These are phyloP conservation scores for Aptenodytes forsteri DNA, from an alignment of 2,113 vertebrate genomes.

Conservation along the genomic window DNA sequence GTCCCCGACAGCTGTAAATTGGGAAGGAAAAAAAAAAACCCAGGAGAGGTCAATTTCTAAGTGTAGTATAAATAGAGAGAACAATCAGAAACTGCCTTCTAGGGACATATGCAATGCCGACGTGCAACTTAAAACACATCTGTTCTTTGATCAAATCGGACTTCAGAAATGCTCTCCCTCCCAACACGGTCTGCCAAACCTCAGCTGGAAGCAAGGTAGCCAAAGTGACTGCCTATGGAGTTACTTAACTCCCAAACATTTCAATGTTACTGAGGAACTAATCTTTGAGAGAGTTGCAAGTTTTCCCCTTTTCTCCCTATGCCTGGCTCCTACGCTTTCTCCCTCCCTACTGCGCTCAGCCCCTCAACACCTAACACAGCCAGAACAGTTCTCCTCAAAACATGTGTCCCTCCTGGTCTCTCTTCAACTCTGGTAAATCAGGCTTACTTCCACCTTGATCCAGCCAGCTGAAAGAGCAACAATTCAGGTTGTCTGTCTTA, in stretches of 20 bases:
- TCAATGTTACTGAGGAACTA: background rate
- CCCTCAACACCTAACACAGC: background rate
- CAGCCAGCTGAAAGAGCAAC: background rate
- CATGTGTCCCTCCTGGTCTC: rapidly evolving
- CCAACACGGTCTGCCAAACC: background rate
- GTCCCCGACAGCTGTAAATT: constrained; percentile 52
- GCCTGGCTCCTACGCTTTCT: background rate
- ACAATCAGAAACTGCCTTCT: background rate
- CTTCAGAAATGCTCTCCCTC: background rate
- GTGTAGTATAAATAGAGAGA: background rate
- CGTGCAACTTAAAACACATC: background rate
- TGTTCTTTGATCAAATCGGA: background rate
- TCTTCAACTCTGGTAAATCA: background rate
- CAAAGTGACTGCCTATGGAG: background rate
- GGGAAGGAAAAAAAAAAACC: background rate
- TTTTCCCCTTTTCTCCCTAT: background rate
- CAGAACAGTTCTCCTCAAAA: background rate
- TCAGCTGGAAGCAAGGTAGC: background rate
- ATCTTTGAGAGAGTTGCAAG: too few species aligned
- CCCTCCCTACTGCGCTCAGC: background rate
- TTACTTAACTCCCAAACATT: background rate
- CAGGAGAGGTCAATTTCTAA: background rate
- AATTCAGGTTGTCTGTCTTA: background rate
- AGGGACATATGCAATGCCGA: background rate
- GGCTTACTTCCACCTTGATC: background rate